Evolutionary conservation across 2,113 vertebrate species (phyloP), one percentile per base, ranked within the genome.

Genomic region (Vidua chalybeata): DNA sequence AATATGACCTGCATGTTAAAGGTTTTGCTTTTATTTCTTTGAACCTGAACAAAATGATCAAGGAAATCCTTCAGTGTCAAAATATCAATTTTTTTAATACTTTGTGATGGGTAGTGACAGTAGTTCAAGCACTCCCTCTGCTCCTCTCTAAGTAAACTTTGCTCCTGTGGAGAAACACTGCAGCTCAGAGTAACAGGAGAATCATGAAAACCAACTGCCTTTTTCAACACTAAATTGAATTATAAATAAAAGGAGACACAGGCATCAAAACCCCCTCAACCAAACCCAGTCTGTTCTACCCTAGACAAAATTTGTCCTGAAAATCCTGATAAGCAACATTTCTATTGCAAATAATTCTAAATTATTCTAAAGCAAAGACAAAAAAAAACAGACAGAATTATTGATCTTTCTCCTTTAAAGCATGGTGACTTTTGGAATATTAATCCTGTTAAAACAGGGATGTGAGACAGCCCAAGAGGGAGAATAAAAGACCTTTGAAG

Each of bases 291-390:
- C 14, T 72, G 10, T 18, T 62, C 39, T 21, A 30, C 21, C 63
- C 27, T 43, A 71, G 71, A 18, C 28, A 69, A 76, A 78, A 68
- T 35, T 1, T 61, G 16, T 24, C 28, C 19, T 0, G 0, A 75
- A 79, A 78, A 30, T 51, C 43, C 56, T 35, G 9, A 37, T 28
- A 52, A 45, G 16, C 13, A 82, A 39, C 4, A 51, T 6, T 15
- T 69, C 41, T 48, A 31, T 1, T 49, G 8, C 17, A 79, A 88
- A 67, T 15, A 62, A 63, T n/a, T 58, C 68, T 21, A 14, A 48
- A 48, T 35, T 61, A 35, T 73, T 68, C 39, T 71, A 56, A 58
- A 69, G n/a, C 16, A 48, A 73, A 48, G 10, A 49, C 5, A 3
- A 46, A 55, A 46, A 55, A 54, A 16, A 13, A 51, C 11, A 48